Percentiles rank a stretch among this genome's conserved stretches.
These are phyloP conservation scores for Calliphora vicina DNA, from an alignment of 1,140 invertebrate species.

Conservation along the genomic window DNA sequence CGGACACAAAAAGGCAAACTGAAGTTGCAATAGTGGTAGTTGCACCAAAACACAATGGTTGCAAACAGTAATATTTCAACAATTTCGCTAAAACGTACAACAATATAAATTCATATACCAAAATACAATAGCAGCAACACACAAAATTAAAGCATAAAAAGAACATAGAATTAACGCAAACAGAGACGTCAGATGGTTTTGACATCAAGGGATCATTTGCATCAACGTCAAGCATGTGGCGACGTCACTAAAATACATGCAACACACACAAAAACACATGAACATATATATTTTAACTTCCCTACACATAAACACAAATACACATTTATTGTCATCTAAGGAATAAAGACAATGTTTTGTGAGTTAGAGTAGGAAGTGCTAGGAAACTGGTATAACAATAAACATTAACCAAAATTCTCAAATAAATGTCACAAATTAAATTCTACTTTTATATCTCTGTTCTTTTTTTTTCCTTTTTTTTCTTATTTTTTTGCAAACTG, in stretches of 20 bases:
- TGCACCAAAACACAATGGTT: neutral
- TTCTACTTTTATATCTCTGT: constrained; percentile 13
- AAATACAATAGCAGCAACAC: neutral
- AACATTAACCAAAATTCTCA: neutral
- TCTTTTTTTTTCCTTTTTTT: neutral
- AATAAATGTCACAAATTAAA: constrained; percentile 34
- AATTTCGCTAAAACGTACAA: neutral
- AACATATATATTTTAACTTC: neutral
- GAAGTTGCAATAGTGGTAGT: neutral
- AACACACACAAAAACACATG: neutral
- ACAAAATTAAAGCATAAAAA: neutral
- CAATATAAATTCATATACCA: neutral
- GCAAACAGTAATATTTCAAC: neutral
- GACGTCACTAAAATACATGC: neutral
- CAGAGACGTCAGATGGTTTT: constrained; percentile 17
- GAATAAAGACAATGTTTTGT: neutral
- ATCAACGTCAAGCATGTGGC: constrained; percentile 30
- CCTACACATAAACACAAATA: neutral
- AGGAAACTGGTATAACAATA: neutral
- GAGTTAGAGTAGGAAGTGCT: neutral
- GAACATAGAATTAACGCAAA: neutral
- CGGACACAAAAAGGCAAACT: too few species aligned
- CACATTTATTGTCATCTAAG: neutral
- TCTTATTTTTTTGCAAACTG: neutral
- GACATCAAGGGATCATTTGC: constrained; percentile 31